Conservation (phyloP, 2,797 vertebrate genomes). For the Schizothorax lantsangensis region DNA sequence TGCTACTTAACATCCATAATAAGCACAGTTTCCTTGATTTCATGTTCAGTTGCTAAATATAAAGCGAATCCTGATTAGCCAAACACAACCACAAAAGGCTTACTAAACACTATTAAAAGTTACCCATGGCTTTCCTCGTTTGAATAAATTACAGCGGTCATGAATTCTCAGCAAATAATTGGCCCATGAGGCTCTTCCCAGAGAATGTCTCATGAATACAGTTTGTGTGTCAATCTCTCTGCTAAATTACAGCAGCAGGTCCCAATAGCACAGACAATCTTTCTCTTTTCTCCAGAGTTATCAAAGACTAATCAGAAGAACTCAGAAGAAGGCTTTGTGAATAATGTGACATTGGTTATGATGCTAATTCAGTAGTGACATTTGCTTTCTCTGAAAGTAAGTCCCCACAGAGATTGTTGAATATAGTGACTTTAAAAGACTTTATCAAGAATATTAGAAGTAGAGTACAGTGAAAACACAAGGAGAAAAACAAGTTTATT, state of each 20-base stretch:
- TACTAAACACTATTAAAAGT: conserved; percentile 27
- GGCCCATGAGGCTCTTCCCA: conserved; percentile 1
- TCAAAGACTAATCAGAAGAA: conserved; percentile 14
- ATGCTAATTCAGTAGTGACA: not conserved
- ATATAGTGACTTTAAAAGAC: not conserved
- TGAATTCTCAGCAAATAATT: conserved; percentile 5
- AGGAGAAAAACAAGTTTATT: not conserved
- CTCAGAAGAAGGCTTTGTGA: not conserved
- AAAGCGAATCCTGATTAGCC: conserved; percentile 9
- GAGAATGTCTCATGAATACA: conserved; percentile 24
- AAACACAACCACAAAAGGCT: not conserved
- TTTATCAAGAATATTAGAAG: not conserved
- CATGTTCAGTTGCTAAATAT: not conserved
- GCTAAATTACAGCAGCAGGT: not conserved
- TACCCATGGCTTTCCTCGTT: not conserved
- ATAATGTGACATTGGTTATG: not conserved
- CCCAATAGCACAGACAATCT: not conserved
- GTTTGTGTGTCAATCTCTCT: not conserved
- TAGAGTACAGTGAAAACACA: not conserved
- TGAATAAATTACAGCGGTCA: conserved; percentile 23
- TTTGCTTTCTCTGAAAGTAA: conserved; percentile 16
- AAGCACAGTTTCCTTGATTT: not conserved
- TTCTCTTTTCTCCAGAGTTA: not conserved
- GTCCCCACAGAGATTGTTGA: not conserved
- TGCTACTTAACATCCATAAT: not conserved